Percentiles rank a stretch among this genome's conserved stretches.
Evolutionary conservation across 2,888 invertebrate genomes (phyloP).

Genomic region (Podabrus alpinus): DNA sequence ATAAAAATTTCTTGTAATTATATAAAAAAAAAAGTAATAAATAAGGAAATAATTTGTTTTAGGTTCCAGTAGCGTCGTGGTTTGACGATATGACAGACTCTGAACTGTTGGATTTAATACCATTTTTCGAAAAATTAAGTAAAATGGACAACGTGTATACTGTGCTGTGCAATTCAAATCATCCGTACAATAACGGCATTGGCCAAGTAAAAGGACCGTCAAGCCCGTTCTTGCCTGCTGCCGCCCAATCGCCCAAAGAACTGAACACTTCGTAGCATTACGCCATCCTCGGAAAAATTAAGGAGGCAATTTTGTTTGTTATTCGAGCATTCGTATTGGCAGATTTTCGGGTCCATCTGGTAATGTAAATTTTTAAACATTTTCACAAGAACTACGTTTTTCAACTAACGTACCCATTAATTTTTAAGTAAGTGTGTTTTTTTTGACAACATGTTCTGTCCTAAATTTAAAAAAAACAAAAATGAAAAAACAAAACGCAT

Average conservation of each 20-base stretch:
- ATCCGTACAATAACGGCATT: constrained; percentile 68
- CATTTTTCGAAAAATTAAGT: constrained; percentile 96
- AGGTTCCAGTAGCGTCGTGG: constrained; percentile 99
- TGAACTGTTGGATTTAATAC: constrained; percentile 95
- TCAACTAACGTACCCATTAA: neutral
- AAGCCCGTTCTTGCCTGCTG: constrained; percentile 28
- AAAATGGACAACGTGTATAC: constrained; percentile 97
- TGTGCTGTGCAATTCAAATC: constrained; percentile 90
- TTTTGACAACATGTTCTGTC: neutral
- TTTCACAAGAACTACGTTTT: constrained; percentile 4
- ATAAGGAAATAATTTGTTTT: constrained; percentile 40
- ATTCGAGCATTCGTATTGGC: constrained; percentile 38
- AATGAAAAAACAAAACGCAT: neutral
- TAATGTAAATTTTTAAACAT: constrained; percentile 10
- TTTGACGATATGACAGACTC: constrained; percentile 99
- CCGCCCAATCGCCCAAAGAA: constrained; percentile 33
- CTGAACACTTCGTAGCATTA: constrained; percentile 50
- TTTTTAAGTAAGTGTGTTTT: constrained; percentile 1
- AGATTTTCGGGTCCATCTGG: constrained; percentile 23
- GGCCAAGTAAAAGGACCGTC: constrained; percentile 43
- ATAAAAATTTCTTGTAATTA: too few relatives aligned
- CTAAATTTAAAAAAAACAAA: neutral
- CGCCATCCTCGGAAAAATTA: constrained; percentile 33
- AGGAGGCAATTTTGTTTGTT: constrained; percentile 39
- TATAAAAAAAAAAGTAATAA: neutral